phyloP scores from a whole-genome alignment of 2,113 vertebrate genomes.

The Larimichthys polyactis region DNA sequence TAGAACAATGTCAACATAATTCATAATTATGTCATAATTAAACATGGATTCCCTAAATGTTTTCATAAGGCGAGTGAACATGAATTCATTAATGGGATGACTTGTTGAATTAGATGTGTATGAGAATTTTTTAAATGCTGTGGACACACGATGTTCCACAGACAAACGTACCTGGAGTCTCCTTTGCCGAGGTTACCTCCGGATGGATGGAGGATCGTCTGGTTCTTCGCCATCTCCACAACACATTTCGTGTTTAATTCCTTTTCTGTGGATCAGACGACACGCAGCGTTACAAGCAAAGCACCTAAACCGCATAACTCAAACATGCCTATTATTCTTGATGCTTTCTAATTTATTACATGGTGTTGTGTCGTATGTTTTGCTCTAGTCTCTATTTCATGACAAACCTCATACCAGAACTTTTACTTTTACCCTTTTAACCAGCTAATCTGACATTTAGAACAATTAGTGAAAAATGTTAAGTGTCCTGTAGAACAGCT shows the following conservation, averaged over 20 bases:
- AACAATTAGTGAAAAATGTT: background rate
- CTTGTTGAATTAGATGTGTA: background rate
- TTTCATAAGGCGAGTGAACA: background rate
- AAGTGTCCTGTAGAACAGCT: too few relatives aligned
- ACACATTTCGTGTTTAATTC: slow-evolving; percentile 98
- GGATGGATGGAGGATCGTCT: slow-evolving; percentile 91
- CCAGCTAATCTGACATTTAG: background rate
- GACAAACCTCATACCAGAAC: background rate
- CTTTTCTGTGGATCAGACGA: slow-evolving; percentile 86
- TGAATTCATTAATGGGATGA: background rate
- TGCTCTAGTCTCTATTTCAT: background rate
- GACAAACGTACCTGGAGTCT: slow-evolving; percentile 81
- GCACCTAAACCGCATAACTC: background rate
- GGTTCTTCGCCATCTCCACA: slow-evolving; percentile 95
- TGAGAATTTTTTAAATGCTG: background rate
- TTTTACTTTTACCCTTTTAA: background rate
- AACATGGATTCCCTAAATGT: too few relatives aligned
- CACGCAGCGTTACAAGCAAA: slow-evolving; percentile 11
- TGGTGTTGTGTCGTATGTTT: background rate
- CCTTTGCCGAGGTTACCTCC: slow-evolving; percentile 80
- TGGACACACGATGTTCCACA: background rate
- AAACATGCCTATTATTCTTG: background rate
- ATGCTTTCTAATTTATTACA: background rate
- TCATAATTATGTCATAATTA: too few relatives aligned
- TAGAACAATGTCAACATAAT: too few relatives aligned